Evolutionary conservation across 2,113 vertebrate genomes (phyloP), one percentile per base, ranked within the genome.

Genomic region (Poeciliopsis occidentalis): DNA sequence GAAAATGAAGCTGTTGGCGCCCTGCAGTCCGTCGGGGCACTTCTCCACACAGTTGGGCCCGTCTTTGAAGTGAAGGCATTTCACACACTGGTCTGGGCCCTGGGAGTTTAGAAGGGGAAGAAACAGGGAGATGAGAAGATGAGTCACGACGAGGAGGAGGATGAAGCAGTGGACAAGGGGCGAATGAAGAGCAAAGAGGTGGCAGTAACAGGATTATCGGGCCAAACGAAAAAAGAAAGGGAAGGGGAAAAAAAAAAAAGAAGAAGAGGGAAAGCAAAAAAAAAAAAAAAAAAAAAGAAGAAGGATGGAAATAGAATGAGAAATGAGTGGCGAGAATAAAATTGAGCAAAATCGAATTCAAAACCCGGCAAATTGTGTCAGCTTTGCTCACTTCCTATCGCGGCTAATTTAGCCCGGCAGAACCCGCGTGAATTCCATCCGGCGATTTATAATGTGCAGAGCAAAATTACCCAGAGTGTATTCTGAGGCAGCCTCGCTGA

Each of bases 11-110:
- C 98, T 97, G 92, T 95, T 96, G 70, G 97, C 95, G 0, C 97
- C 97, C 84, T 99, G 97, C 57, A 99, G 88, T 29, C 98, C 97
- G 27, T 98, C 97, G 1, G 97, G 97, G 73, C 97, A 99, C 78
- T 98, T 98, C 78, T 98, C 97, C 87, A 99, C 98, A 66, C 98
- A 99, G 24, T 98, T 98, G 11, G 97, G 97, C 8, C 98, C 97
- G 47, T 99, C 98, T 91, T 99, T 99, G 93, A 97, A 98, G 92
- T 98, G 96, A 69, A 95, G 95, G 66, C 98, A 99, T 91, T 96
- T 96, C 0, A 95, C 95, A 75, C 98, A 99, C 67, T 97, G 96
- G 88, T 99, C 98, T 12, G 97, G 95, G 29, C 97, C 97, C 98
- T 99, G 80, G 75, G 29, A 78, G 61, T 61, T 66, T 27, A 70